Conservation (phyloP, 2,113 vertebrate species). For the Chaetodon auriga region DNA sequence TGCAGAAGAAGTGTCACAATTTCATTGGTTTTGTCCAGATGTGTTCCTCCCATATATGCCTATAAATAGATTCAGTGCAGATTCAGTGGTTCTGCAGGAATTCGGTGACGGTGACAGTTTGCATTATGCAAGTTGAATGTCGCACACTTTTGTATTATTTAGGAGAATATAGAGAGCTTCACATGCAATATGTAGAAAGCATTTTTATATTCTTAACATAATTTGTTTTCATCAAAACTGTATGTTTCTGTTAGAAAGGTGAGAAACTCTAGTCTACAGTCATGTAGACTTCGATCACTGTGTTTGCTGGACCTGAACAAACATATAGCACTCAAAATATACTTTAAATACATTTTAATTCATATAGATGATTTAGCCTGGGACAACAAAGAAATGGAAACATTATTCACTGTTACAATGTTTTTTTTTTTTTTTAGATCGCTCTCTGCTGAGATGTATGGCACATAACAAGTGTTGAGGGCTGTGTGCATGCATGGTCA, state of each 20-base stretch:
- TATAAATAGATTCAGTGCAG: background rate
- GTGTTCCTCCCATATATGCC: background rate
- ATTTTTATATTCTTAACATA: too few relatives aligned
- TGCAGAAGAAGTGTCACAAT: background rate
- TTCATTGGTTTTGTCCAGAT: background rate
- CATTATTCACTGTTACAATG: too few relatives aligned
- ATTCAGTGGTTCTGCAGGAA: too few relatives aligned
- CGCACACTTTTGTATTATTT: background rate
- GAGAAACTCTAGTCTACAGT: background rate
- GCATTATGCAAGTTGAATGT: background rate
- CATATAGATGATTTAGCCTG: too few relatives aligned
- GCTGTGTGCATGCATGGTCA: too few relatives aligned
- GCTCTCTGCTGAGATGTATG: too few relatives aligned
- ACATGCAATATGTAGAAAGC: background rate
- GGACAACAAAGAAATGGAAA: too few relatives aligned
- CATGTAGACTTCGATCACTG: background rate
- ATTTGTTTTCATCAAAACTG: too few relatives aligned
- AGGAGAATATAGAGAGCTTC: background rate
- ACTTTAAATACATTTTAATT: too few relatives aligned
- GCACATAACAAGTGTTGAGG: too few relatives aligned
- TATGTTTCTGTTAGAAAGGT: background rate
- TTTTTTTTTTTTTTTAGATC: too few relatives aligned
- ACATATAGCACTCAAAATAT: background rate
- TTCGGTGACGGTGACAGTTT: background rate
- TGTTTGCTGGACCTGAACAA: background rate